A percentile compares a stretch with the other conserved stretches of the same genome.
Evolutionary conservation across 2,113 vertebrate species (phyloP).

Genomic region (Nannobrachium achirus): DNA sequence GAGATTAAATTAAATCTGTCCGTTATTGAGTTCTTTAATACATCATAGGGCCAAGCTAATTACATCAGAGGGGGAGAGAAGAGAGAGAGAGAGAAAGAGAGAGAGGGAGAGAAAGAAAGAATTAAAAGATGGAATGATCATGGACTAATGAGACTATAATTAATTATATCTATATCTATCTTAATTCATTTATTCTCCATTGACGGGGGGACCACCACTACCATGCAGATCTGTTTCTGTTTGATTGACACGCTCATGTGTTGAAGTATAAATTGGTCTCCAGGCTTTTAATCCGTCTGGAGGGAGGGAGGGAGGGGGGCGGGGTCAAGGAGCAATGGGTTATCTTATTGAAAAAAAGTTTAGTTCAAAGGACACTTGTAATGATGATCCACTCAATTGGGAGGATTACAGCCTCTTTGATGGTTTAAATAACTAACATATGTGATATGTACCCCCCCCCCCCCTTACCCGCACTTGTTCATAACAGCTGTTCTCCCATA

Average conservation of each 20-base stretch:
- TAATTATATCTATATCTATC: too few relatives aligned
- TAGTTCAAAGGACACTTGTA: conserved; percentile 62
- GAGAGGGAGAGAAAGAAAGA: too few relatives aligned
- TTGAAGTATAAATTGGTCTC: too few relatives aligned
- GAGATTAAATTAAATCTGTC: conserved; percentile 67
- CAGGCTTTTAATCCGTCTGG: too few relatives aligned
- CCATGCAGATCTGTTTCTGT: too few relatives aligned
- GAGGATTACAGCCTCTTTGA: conserved; percentile 63
- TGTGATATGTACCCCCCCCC: conserved; percentile 40
- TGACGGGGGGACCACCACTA: too few relatives aligned
- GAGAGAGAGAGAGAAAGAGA: conserved; percentile 1
- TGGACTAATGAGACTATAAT: too few relatives aligned
- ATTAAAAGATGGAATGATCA: too few relatives aligned
- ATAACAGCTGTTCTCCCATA: conserved; percentile 47
- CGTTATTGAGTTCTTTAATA: conserved; percentile 65
- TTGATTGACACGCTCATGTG: too few relatives aligned
- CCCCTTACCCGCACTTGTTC: conserved; percentile 42
- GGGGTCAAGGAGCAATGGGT: conserved; percentile 37
- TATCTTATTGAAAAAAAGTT: conserved; percentile 59
- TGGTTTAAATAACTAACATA: conserved; percentile 61
- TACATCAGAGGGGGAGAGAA: conserved; percentile 44
- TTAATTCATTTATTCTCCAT: too few relatives aligned
- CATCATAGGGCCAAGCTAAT: conserved; percentile 59
- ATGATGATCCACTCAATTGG: conserved; percentile 54
- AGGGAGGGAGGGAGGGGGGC: too few relatives aligned